Evolutionary conservation across 2,888 invertebrate species (phyloP), one percentile per base, ranked within the genome.

Genomic region (Orchesellides sinensis): DNA sequence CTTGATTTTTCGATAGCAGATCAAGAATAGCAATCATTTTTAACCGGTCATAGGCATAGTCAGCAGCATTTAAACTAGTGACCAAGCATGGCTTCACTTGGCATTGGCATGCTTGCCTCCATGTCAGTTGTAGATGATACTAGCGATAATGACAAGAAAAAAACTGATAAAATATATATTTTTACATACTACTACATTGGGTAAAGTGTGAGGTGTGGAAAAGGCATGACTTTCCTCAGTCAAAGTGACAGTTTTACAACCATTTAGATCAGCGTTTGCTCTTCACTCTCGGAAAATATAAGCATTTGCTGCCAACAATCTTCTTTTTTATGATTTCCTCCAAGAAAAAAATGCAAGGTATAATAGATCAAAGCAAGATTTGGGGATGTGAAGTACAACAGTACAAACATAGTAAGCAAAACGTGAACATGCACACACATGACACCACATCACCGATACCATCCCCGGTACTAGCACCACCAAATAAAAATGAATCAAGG

Each of bases 171-270:
- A 56, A 25, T 21, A 17, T n/a, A 59, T 10, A 23, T 21, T 35
- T 29, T 54, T 54, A 54, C 63, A 47, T 29, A 29, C 59, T 35
- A 40, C 61, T 14, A 29, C 61, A 49, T 65, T 61, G 32, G 40
- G 52, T 59, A 66, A 21, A 66, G 35, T 79, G 74, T 47, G 66
- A 77, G 77, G 77, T 83, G 70, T 78, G 72, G 83, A 79, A 83
- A 83, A 83, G 78, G 78, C 78, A 83, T 79, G 78, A 79, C 83
- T 83, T 83, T 83, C 73, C 74, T 79, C 78, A 78, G 78, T 79
- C 73, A 73, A 83, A 83, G 73, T 83, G 83, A 79, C 83, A 83
- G 78, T 73, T 83, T 83, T 83, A 83, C 78, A 83, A 79, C 78
- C 83, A 83, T 83, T 83, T 83, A 83, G 83, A 83, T 83, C 83